A percentile compares a stretch with the other conserved stretches of the same genome.
Conservation (phyloP, 2,888 invertebrate species). For the Heliconius hortense region DNA sequence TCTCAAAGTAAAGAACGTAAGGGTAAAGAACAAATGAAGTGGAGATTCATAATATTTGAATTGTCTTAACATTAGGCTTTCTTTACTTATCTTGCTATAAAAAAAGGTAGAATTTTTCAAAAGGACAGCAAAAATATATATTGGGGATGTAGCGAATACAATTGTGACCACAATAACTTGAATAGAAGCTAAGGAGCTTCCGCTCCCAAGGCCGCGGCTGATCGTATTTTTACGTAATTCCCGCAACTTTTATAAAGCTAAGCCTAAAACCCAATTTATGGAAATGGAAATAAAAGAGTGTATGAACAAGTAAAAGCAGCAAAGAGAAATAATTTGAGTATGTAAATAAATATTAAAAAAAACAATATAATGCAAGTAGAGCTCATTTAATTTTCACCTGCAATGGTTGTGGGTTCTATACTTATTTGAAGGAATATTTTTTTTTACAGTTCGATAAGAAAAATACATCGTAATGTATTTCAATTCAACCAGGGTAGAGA, state of each 20-base stretch:
- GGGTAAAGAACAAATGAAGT: too few relatives aligned
- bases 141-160: neutral
- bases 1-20: too few relatives aligned
- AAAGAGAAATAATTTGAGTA: conserved; percentile 1
- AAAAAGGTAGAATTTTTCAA: neutral
- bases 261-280: conserved; percentile 24
- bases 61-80: neutral
- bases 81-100: neutral
- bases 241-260: conserved; percentile 18
- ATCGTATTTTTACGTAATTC: conserved; percentile 19
- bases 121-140: neutral
- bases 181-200: conserved; percentile 13
- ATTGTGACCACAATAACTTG: conserved; percentile 16
- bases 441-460: too few relatives aligned
- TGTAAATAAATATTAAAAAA: neutral
- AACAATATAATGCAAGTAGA: neutral
- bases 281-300: conserved; percentile 27
- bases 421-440: too few relatives aligned
- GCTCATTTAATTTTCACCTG: neutral
- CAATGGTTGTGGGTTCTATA: neutral
- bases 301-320: neutral
- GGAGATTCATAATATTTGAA: neutral
- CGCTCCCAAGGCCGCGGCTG: neutral
- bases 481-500: too few relatives aligned
- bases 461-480: too few relatives aligned